Percentiles rank a stretch among this genome's conserved stretches.
phyloP scores from a whole-genome alignment of 2,888 invertebrate species.

The Xylocampa areola region DNA sequence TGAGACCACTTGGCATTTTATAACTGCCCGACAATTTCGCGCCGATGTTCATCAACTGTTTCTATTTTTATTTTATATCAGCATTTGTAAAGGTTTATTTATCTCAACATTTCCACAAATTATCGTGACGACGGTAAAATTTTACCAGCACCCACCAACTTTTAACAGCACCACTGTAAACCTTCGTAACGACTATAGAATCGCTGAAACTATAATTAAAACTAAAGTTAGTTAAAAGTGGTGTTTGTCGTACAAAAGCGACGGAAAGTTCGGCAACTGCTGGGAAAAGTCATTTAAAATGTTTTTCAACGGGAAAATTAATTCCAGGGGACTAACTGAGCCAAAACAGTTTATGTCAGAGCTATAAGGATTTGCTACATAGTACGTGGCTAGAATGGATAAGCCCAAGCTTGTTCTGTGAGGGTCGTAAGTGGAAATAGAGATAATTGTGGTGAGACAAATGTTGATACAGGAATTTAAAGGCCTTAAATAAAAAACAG shows the following conservation, averaged over 20 bases:
- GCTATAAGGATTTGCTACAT: constrained; percentile 9
- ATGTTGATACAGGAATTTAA: no score
- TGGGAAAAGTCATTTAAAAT: constrained; percentile 40
- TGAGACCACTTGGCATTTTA: constrained; percentile 7
- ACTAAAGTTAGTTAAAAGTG: constrained; percentile 49
- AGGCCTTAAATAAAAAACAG: no score
- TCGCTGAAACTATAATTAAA: constrained; percentile 49
- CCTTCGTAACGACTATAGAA: constrained; percentile 19
- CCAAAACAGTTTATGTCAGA: constrained; percentile 27
- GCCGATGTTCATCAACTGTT: constrained; percentile 16
- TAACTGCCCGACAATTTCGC: background rate
- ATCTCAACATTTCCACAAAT: background rate
- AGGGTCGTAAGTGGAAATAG: background rate
- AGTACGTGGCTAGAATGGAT: background rate
- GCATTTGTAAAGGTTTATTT: no score
- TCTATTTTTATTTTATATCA: background rate
- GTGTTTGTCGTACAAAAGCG: constrained; percentile 48
- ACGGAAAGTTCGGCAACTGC: constrained; percentile 41
- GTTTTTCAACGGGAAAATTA: constrained; percentile 47
- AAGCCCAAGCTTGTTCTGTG: background rate
- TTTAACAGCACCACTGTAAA: constrained; percentile 9
- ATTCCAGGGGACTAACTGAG: constrained; percentile 36
- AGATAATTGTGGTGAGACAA: no score
- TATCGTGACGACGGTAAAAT: background rate
- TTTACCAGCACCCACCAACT: constrained; percentile 17